Conservation (phyloP, 2,113 vertebrate species). For the Percina caprodes region DNA sequence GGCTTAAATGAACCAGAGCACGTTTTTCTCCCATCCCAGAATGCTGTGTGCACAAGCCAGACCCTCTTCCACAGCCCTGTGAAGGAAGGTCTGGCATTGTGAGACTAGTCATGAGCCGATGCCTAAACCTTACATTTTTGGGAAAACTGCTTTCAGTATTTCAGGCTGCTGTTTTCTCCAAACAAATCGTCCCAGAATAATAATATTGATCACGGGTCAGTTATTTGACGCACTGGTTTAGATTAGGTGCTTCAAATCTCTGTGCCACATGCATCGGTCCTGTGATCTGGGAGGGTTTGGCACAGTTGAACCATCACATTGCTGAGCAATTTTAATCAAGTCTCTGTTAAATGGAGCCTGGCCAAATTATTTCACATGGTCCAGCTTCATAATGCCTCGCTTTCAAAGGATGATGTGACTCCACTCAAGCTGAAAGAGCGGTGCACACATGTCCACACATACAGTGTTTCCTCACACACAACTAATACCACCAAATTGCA, state of each 20-base stretch:
- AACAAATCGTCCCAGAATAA: constrained; percentile 33
- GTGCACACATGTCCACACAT: constrained; percentile 6
- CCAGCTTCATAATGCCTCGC: constrained; percentile 16
- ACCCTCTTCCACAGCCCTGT: too few species aligned
- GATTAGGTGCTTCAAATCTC: neutral
- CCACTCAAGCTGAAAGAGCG: constrained; percentile 8
- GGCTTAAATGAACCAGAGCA: too few species aligned
- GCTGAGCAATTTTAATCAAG: constrained; percentile 20
- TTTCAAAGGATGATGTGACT: constrained; percentile 25
- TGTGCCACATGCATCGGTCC: constrained; percentile 11
- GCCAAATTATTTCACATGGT: constrained; percentile 33
- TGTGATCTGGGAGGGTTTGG: constrained; percentile 22
- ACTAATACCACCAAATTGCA: neutral
- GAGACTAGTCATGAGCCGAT: neutral
- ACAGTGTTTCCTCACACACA: neutral
- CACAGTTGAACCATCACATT: constrained; percentile 34
- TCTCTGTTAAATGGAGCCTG: constrained; percentile 18
- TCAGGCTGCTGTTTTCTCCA: neutral
- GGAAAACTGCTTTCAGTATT: neutral
- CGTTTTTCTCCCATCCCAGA: too few species aligned
- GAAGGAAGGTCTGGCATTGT: too few species aligned
- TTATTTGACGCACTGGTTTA: neutral
- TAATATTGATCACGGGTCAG: neutral
- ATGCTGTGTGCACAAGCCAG: too few species aligned
- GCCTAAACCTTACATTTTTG: neutral